These are phyloP conservation scores for Girardinichthys multiradiatus DNA, from an alignment of 2,113 vertebrate species.

Conservation along the genomic window DNA sequence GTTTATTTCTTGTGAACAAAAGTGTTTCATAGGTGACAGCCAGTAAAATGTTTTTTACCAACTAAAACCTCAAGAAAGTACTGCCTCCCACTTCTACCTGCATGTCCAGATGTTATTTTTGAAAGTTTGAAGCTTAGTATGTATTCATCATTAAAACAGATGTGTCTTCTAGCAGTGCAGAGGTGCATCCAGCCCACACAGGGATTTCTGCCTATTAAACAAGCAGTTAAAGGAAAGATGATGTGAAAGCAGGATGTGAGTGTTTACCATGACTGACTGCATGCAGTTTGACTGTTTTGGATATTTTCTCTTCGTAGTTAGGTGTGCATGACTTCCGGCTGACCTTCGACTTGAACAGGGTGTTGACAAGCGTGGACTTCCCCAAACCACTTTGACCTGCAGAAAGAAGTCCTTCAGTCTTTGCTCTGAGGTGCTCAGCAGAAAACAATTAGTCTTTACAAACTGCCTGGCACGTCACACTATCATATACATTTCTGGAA, in stretches of 20 bases:
- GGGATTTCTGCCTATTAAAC: not conserved
- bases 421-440: not conserved
- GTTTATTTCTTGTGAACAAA: too few relatives aligned
- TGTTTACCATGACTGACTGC: slow-evolving; percentile 89
- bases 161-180: not conserved
- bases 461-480: not conserved
- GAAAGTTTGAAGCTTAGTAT: not conserved
- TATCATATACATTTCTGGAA: too few relatives aligned
- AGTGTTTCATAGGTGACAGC: too few relatives aligned
- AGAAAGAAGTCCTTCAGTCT: not conserved
- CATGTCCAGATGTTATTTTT: too few relatives aligned
- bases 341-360: slow-evolving; percentile 95
- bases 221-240: slow-evolving; percentile 20
- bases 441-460: not conserved
- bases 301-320: slow-evolving; percentile 76
- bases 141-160: not conserved
- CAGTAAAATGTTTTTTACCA: too few relatives aligned
- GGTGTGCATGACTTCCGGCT: slow-evolving; percentile 84
- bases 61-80: too few relatives aligned
- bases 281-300: slow-evolving; percentile 89
- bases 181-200: not conserved
- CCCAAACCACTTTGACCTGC: slow-evolving; percentile 95
- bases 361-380: slow-evolving; percentile 98
- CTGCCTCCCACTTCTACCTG: too few relatives aligned
- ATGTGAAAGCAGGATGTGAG: slow-evolving; percentile 44